Evolutionary conservation across 2,113 vertebrate genomes (phyloP).

Genomic region (Manacus vitellinus): DNA sequence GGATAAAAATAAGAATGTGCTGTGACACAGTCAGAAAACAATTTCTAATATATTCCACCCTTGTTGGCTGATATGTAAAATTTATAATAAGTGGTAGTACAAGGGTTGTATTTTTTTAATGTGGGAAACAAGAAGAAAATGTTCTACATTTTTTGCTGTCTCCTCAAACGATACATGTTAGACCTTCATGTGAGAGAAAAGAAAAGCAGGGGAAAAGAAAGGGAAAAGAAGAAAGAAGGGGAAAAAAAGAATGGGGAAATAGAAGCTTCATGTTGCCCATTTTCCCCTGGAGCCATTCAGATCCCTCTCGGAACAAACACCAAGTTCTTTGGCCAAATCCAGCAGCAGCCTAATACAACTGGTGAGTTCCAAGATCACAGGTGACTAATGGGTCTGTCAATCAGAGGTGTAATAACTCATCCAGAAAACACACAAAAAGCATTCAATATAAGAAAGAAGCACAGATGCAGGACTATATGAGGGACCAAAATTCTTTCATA

Average conservation of each 20-base stretch:
- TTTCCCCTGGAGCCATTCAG: not conserved
- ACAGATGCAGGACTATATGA: not conserved
- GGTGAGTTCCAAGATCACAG: not conserved
- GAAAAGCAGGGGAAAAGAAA: not conserved
- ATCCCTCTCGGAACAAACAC: not conserved
- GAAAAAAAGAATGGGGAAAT: not conserved
- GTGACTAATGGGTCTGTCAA: not conserved
- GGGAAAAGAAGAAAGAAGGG: not conserved
- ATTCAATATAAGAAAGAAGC: not conserved
- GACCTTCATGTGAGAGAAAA: not conserved
- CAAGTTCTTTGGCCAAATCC: not conserved
- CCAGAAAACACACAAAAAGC: not conserved
- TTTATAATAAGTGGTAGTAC: not conserved
- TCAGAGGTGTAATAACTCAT: not conserved
- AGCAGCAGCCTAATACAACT: not conserved
- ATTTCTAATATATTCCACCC: not conserved
- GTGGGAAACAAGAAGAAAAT: not conserved
- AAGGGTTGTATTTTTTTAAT: not conserved
- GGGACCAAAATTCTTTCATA: not conserved
- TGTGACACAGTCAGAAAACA: not conserved
- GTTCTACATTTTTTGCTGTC: not conserved
- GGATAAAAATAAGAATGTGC: not conserved
- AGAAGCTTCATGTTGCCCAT: rapidly evolving
- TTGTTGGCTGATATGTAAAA: not conserved
- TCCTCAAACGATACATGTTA: not conserved